Conservation (phyloP, 2,797 vertebrate genomes). For the Salarias fasciatus region DNA sequence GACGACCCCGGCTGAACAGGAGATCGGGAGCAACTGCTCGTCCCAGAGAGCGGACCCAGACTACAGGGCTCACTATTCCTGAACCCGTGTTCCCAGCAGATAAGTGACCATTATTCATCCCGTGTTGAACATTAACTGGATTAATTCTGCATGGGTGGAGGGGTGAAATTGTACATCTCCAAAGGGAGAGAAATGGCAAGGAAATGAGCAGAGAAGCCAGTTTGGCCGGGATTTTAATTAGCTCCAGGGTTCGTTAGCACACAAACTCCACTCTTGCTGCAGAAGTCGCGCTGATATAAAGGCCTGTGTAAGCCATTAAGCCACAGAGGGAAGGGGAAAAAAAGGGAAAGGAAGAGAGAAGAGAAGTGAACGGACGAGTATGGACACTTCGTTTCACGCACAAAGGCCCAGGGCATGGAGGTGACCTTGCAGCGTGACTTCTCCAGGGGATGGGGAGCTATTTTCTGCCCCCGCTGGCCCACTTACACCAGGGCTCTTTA, state of each 20-base stretch:
- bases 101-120: conserved; percentile 77
- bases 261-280: conserved; percentile 52
- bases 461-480: conserved; percentile 75
- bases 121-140: conserved; percentile 80
- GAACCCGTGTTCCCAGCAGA: conserved; percentile 66
- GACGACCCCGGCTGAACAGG: neutral
- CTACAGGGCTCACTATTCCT: conserved; percentile 26
- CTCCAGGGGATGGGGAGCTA: conserved; percentile 70
- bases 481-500: conserved; percentile 70
- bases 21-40: conserved; percentile 32
- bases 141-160: conserved; percentile 72
- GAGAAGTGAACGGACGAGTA: conserved; percentile 14
- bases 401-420: conserved; percentile 64
- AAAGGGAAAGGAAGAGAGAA: conserved; percentile 27
- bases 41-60: conserved; percentile 42
- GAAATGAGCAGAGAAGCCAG: conserved; percentile 66
- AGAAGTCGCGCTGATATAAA: conserved; percentile 39
- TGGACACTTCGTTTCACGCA: conserved; percentile 58
- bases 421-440: conserved; percentile 80
- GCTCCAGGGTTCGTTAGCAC: conserved; percentile 73
- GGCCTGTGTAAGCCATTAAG: conserved; percentile 73
- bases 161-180: conserved; percentile 77
- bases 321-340: conserved; percentile 29
- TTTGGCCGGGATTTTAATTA: conserved; percentile 78
- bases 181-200: conserved; percentile 62